phyloP scores from a whole-genome alignment of 2,113 vertebrate genomes.

The Saccopteryx bilineata region DNA sequence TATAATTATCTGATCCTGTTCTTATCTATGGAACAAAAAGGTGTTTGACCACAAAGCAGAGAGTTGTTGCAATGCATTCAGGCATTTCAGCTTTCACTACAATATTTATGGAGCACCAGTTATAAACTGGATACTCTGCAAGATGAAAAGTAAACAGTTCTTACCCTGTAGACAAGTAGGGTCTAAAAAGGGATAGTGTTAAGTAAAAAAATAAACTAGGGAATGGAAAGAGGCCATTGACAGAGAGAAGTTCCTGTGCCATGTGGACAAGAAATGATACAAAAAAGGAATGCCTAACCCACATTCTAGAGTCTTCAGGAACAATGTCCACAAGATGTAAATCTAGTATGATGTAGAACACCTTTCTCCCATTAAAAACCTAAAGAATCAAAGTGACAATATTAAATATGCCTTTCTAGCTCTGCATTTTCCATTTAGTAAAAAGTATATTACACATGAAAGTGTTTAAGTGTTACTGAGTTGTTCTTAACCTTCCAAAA shows the following conservation, averaged over 20 bases:
- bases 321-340: not conserved
- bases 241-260: not conserved
- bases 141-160: not conserved
- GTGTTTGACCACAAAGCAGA: not conserved
- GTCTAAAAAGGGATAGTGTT: not conserved
- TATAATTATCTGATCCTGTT: not conserved
- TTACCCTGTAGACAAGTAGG: not conserved
- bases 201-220: not conserved
- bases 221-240: not conserved
- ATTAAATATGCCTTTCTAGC: conserved; percentile 26
- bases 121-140: not conserved
- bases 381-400: not conserved
- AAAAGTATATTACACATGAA: not conserved
- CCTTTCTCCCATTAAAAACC: not conserved
- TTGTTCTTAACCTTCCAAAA: conserved; percentile 33
- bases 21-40: not conserved
- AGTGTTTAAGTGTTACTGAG: not conserved
- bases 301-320: not conserved
- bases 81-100: not conserved
- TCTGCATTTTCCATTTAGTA: conserved; percentile 38
- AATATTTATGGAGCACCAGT: not conserved
- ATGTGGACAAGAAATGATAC: not conserved
- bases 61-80: not conserved
- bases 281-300: not conserved
- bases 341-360: not conserved